Evolutionary conservation across 2,888 invertebrate genomes (phyloP).

Genomic region (Erannis defoliaria): DNA sequence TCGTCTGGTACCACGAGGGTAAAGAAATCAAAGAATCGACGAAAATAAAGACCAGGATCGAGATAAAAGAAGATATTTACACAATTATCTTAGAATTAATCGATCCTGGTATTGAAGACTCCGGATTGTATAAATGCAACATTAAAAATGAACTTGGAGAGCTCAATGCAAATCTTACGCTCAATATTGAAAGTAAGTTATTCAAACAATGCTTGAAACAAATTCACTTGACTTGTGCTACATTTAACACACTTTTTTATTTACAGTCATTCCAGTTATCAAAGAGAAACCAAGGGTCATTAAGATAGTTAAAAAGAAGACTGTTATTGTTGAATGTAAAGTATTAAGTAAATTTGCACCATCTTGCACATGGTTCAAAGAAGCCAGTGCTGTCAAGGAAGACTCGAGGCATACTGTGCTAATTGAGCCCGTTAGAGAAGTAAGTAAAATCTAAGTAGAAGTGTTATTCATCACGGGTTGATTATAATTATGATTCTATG

Average conservation of each 20-base stretch:
- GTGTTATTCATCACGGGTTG: neutral
- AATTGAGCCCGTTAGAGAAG: conserved; percentile 93
- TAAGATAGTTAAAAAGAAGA: conserved; percentile 96
- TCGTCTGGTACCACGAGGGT: conserved; percentile 84
- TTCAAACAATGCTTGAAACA: neutral
- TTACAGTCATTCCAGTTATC: conserved; percentile 95
- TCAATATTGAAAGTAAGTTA: conserved; percentile 98
- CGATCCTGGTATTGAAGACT: conserved; percentile 97
- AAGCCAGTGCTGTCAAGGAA: conserved; percentile 91
- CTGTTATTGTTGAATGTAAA: conserved; percentile 97
- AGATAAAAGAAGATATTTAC: conserved; percentile 93
- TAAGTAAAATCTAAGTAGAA: conserved; percentile 65
- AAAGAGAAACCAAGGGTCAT: conserved; percentile 97
- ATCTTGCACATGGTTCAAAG: conserved; percentile 97
- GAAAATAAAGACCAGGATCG: conserved; percentile 93
- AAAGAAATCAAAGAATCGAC: conserved; percentile 91
- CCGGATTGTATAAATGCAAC: conserved; percentile 99
- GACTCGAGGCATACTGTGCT: conserved; percentile 91
- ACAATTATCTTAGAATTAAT: conserved; percentile 94
- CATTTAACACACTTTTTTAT: conserved; percentile 33
- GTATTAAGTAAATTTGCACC: conserved; percentile 98
- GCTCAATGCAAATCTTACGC: conserved; percentile 97
- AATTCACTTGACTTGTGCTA: neutral
- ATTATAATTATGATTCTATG: no score
- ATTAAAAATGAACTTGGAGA: conserved; percentile 98